phyloP scores from a whole-genome alignment of 2,113 vertebrate species.

The Sciurus niger region DNA sequence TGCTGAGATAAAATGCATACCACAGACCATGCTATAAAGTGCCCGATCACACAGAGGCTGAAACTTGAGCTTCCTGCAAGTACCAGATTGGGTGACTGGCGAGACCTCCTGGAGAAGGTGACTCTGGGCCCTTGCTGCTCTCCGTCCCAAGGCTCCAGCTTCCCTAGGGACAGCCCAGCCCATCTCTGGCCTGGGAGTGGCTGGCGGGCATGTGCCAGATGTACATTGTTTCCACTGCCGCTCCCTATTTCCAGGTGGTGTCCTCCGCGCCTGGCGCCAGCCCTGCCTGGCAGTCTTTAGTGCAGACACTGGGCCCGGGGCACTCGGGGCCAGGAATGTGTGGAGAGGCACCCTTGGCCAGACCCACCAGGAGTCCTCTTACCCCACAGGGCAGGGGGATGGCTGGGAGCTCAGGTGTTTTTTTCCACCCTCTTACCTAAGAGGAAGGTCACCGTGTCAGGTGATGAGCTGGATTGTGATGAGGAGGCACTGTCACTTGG shows the following conservation, averaged over 20 bases:
- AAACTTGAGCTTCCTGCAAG: neutral
- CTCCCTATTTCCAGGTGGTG: conserved; percentile 80
- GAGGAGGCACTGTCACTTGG: neutral
- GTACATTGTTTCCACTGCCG: conserved; percentile 69
- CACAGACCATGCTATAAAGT: neutral
- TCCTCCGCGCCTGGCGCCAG: conserved; percentile 61
- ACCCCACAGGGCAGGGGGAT: neutral
- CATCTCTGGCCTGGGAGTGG: conserved; percentile 50
- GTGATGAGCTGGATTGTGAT: neutral
- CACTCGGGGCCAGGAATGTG: conserved; percentile 22
- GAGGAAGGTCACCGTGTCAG: neutral
- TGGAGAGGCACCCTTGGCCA: conserved; percentile 19
- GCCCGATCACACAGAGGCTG: no score
- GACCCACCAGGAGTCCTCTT: neutral
- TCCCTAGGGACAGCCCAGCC: neutral
- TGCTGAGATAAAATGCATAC: neutral
- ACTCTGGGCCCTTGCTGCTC: neutral
- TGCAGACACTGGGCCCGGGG: conserved; percentile 46
- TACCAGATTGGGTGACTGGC: neutral
- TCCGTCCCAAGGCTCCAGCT: neutral
- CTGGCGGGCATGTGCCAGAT: neutral
- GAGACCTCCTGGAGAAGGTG: neutral
- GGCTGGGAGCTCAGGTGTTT: neutral
- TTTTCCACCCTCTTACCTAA: neutral
- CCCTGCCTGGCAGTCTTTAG: conserved; percentile 66